Evolutionary conservation across 2,113 vertebrate genomes (phyloP), one percentile per base, ranked within the genome.

Genomic region (Elgaria multicarinata): DNA sequence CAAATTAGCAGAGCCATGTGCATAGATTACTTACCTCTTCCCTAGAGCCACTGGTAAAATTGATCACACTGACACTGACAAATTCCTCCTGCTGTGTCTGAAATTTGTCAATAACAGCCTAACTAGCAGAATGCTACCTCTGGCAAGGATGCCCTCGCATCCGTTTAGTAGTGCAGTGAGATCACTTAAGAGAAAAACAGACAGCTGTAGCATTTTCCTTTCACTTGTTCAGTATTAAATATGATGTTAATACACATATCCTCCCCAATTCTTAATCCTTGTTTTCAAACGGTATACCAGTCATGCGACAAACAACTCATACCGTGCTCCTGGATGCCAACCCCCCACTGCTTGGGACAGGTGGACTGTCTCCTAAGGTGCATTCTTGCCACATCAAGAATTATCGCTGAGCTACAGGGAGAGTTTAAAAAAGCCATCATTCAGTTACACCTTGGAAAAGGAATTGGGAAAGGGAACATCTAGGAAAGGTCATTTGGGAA

Each of bases 81-180:
- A 77, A 74, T 74, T 31, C 5, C 26, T 64, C 44, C 22, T 86
- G 55, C 18, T 13, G 24, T 26, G 6, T 36, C 24, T 46, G 0
- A 3, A 8, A 8, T 85, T 33, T 67, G 33, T 83, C 62, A 53
- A 44, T 77, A 31, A 2, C 24, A 69, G 39, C 0, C 0, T 89
- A 81, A n/a, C 44, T 77, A 9, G 83, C 33, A 5, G 42, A 72
- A 20, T 10, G 13, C 72, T 87, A 22, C 12, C 36, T 58, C 46
- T 39, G n/a, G 83, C 83, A 74, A 44, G 26, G 69, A 39, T 86
- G n/a, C 36, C 20, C n/a, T 80, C 24, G 13, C 9, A 64, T 50
- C 69, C 22, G 31, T 72, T 13, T n/a, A 39, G 18, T 31, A 5
- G 0, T 0, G 6, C 20, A 18, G 31, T 39, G 69, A 14, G 14